Base-by-base conservation (phyloP, 2,888 invertebrate species). In the Nomada goodeniana region DNA sequence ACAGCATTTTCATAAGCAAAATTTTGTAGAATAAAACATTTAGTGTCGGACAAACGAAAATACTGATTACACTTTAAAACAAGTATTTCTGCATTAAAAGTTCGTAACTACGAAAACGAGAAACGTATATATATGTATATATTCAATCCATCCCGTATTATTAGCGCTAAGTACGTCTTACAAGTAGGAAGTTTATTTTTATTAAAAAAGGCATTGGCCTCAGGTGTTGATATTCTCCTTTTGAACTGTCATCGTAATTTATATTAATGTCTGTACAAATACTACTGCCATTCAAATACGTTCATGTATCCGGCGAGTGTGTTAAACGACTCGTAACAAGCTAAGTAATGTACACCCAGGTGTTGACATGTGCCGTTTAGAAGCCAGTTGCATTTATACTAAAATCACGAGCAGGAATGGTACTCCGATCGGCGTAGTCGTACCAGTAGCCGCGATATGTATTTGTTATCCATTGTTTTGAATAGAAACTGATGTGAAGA, bases 261-360 rank as follows among this genome's bases (percentile, higher is more conserved):
- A 67, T 55, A 75, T 80, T 74, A 75, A 80, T 63, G 57, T 78
- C 29, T 61, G 13, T 42, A 55, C 53, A 68, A 78, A 42, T 78
- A 67, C 71, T 26, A 26, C 0, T 7, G 2, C 44, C n/a, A 1
- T 50, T 23, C 15, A 18, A 53, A 4, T 60, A 67, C n/a, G 11
- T 36, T 53, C 9, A 42, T 26, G 9, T 42, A 63, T 20, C 36
- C n/a, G 2, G n/a, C 11, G 18, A 60, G 20, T 47, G 64, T 70
- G n/a, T 60, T 11, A 50, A 69, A 29, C 69, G 76, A 73, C 64
- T 73, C 76, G 69, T 65, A 59, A 57, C 11, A 50, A 44, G 44
- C 29, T 57, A 42, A 50, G 70, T 36, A 44, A 52, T 47, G 10
- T 20, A 47, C 23, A 42, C 20, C 13, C 57, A 42, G 52, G 36